Evolutionary conservation across 35 echinoderm and acorn worm genomes (phyloP), one percentile per base, ranked within the genome.

Genomic region (Eucidaris tribuloides): DNA sequence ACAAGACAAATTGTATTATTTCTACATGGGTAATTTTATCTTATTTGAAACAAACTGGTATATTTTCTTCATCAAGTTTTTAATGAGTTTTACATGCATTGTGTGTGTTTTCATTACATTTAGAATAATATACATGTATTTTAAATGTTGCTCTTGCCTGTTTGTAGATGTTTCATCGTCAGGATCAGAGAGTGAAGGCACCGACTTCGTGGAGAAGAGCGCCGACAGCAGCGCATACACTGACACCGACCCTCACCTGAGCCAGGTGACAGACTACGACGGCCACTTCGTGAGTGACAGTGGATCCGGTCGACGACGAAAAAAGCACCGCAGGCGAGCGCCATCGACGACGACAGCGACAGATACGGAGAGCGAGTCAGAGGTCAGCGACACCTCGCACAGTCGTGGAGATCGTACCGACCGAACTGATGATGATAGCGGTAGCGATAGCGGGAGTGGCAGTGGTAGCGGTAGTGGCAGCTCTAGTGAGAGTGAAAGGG

Each of bases 121-220:
- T n/a, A n/a, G n/a, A n/a, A n/a, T n/a, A n/a, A n/a, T n/a, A n/a
- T n/a, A n/a, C n/a, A n/a, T n/a, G n/a, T n/a, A n/a, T n/a, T n/a
- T n/a, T n/a, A n/a, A n/a, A n/a, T n/a, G n/a, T n/a, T n/a, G n/a
- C n/a, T n/a, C n/a, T n/a, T n/a, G n/a, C n/a, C n/a, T n/a, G n/a
- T n/a, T n/a, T n/a, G 33, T 65, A 93, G 91, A 93, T 42, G 91
- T 93, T 1, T 91, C 87, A 61, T 90, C 89, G 42, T 85, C 82
- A 45, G 62, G 42, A n/a, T 82, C 79, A 38, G 91, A 93, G 19
- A 65, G 79, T 42, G 91, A 84, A 32, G 80, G 77, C 25, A 81
- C 68, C 45, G 85, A 82, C n/a, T 83, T 78, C 30, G 85, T 80
- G 13, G 85, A 88, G 43, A 37, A 38, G 11, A 88, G 80, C 18